Conservation (phyloP, 2,888 invertebrate genomes). For the Pandemis cinnamomeana region DNA sequence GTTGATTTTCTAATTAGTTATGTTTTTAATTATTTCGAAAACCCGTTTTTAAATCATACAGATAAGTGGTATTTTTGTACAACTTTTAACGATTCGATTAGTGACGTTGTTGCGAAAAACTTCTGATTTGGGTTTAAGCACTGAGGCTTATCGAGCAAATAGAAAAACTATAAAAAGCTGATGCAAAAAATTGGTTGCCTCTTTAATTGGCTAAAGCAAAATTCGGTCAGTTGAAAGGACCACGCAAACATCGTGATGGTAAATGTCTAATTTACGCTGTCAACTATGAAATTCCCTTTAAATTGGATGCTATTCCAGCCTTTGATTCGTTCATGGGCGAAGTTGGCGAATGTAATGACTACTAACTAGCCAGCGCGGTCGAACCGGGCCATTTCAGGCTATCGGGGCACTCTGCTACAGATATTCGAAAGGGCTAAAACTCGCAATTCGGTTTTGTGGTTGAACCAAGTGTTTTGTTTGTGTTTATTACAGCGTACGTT, state of each 20-base stretch:
- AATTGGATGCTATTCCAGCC: conserved; percentile 66
- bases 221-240: conserved; percentile 35
- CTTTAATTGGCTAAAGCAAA: not conserved
- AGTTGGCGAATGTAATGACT: conserved; percentile 71
- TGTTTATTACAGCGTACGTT: conserved; percentile 2
- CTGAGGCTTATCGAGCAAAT: too few relatives aligned
- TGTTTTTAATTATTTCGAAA: too few relatives aligned
- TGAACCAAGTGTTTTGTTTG: conserved; percentile 66
- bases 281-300: conserved; percentile 68
- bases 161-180: too few relatives aligned
- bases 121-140: too few relatives aligned
- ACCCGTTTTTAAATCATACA: too few relatives aligned
- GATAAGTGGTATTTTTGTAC: too few relatives aligned
- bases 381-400: conserved; percentile 45
- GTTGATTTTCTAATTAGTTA: too few relatives aligned
- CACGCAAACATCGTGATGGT: conserved; percentile 12
- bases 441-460: conserved; percentile 70
- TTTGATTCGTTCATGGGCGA: conserved; percentile 56
- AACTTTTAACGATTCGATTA: too few relatives aligned
- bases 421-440: conserved; percentile 59
- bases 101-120: too few relatives aligned
- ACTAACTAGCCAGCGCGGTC: conserved; percentile 63
- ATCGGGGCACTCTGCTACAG: conserved; percentile 55
- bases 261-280: conserved; percentile 61
- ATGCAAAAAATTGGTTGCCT: too few relatives aligned